These are phyloP conservation scores for Asarcornis scutulata DNA, from an alignment of 2,113 vertebrate genomes.

Conservation along the genomic window DNA sequence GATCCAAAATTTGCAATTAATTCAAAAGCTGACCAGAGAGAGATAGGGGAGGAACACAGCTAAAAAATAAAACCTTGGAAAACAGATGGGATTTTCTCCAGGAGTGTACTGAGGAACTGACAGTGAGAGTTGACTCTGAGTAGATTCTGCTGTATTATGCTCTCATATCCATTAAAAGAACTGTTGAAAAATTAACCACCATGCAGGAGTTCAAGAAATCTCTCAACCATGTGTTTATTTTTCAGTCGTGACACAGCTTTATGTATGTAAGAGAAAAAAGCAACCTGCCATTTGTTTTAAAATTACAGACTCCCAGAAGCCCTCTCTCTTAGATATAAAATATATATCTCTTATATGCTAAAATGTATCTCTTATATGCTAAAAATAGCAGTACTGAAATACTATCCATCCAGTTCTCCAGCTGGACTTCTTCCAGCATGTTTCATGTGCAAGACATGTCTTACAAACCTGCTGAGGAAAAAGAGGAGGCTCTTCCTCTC, in stretches of 20 bases:
- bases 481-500: neutral
- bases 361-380: neutral
- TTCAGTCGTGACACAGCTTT: slow-evolving; percentile 18
- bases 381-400: neutral
- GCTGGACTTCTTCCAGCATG: neutral
- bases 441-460: neutral
- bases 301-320: neutral
- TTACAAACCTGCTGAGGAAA: neutral
- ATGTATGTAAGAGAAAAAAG: neutral
- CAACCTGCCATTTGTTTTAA: neutral
- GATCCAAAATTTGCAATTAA: neutral
- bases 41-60: neutral
- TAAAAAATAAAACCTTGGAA: neutral
- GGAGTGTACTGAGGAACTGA: neutral
- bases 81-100: slow-evolving; percentile 13
- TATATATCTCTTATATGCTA: too few relatives aligned
- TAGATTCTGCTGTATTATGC: slow-evolving; percentile 3
- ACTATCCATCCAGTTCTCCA: neutral
- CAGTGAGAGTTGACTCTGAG: neutral
- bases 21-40: slow-evolving; percentile 6
- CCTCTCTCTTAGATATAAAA: neutral
- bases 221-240: slow-evolving; percentile 41
- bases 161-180: slow-evolving; percentile 50
- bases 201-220: slow-evolving; percentile 8
- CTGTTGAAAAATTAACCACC: slow-evolving; percentile 66